Conservation (phyloP, 2,113 vertebrate genomes). For the Marmota monax region DNA sequence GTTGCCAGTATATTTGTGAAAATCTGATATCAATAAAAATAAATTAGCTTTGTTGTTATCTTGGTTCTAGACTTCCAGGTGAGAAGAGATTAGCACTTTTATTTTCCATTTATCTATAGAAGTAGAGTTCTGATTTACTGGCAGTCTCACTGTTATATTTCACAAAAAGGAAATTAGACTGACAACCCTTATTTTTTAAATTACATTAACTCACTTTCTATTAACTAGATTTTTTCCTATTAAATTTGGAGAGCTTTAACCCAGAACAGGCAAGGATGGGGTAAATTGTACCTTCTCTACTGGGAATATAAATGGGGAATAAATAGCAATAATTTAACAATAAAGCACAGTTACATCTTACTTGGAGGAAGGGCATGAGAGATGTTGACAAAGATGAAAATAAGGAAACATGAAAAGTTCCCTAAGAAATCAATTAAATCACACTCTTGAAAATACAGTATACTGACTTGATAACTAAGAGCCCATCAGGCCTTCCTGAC, state of each 20-base stretch:
- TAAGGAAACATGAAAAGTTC: not conserved
- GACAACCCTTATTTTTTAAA: not conserved
- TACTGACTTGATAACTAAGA: conserved; percentile 13
- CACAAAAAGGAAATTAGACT: not conserved
- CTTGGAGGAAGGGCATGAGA: not conserved
- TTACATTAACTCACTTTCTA: conserved; percentile 10
- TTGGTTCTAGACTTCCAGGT: conserved; percentile 21
- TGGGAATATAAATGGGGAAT: not conserved
- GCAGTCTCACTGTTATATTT: not conserved
- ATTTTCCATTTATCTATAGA: conserved; percentile 61
- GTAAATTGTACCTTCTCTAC: not conserved
- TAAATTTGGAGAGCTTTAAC: conserved; percentile 4
- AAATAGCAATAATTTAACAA: not conserved
- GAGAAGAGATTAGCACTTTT: conserved; percentile 49
- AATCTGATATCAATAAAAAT: not conserved
- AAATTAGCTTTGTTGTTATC: conserved; percentile 36
- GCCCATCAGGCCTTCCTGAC: not conserved
- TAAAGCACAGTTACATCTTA: not conserved
- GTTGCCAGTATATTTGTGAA: not conserved
- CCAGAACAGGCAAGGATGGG: not conserved
- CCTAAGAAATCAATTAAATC: conserved; percentile 35
- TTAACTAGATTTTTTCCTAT: conserved; percentile 12
- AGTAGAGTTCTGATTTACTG: not conserved
- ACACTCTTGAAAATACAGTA: not conserved
- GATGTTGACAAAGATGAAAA: not conserved